These are phyloP conservation scores for Addax nasomaculatus DNA, from an alignment of 2,113 vertebrate genomes.

Conservation along the genomic window DNA sequence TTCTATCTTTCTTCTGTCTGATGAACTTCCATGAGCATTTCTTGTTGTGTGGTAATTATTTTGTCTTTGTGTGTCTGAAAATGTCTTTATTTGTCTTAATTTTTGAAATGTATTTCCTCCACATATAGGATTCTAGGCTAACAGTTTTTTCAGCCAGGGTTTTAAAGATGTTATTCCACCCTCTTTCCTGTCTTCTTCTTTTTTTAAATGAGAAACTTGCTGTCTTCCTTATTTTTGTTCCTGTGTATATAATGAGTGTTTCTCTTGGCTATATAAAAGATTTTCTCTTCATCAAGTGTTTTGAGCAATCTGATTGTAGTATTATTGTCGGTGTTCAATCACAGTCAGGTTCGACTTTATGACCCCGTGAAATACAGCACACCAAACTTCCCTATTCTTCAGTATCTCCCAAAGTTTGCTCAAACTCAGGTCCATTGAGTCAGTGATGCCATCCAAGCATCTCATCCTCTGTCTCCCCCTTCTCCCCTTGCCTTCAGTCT, in stretches of 20 bases:
- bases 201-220: not conserved
- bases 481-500: not conserved
- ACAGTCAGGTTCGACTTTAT: not conserved
- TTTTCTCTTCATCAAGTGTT: not conserved
- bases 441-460: not conserved
- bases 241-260: not conserved
- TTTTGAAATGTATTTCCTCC: not conserved
- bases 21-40: not conserved
- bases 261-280: not conserved
- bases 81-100: not conserved
- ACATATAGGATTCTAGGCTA: not conserved
- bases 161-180: not conserved
- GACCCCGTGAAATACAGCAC: not conserved
- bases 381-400: not conserved
- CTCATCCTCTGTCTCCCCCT: not conserved
- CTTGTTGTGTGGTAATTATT: not conserved
- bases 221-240: not conserved
- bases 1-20: not conserved
- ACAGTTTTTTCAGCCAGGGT: not conserved
- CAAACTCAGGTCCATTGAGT: not conserved
- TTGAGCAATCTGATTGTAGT: not conserved
- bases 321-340: not conserved
- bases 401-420: not conserved
- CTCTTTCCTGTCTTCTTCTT: not conserved
- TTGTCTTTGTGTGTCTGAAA: not conserved